Percentiles rank a stretch among this genome's conserved stretches.
phyloP scores from a whole-genome alignment of 1,140 invertebrate species.

The Drosophila repletoides region DNA sequence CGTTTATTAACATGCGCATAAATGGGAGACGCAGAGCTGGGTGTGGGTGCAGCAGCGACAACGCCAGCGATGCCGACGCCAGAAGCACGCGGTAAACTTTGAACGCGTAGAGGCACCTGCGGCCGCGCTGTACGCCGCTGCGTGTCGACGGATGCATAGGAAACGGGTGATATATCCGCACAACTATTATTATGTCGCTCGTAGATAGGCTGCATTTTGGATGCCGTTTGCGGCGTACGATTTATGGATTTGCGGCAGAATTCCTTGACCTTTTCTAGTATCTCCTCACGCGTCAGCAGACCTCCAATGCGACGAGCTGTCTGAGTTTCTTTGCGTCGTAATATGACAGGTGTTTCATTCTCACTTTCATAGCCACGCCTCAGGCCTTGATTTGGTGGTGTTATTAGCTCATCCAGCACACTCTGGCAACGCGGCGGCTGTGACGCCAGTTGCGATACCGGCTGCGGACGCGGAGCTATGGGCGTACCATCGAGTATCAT shows the following conservation, averaged over 20 bases:
- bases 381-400: not conserved
- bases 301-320: constrained; percentile 59
- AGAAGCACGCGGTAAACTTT: constrained; percentile 61
- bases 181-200: constrained; percentile 28
- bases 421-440: constrained; percentile 63
- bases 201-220: constrained; percentile 56
- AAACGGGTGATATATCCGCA: constrained; percentile 73
- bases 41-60: too few species aligned
- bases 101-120: constrained; percentile 70
- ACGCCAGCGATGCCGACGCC: not conserved
- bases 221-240: constrained; percentile 43
- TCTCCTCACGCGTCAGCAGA: constrained; percentile 74
- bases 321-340: constrained; percentile 44
- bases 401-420: constrained; percentile 64
- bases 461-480: constrained; percentile 4
- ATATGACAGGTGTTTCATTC: constrained; percentile 58
- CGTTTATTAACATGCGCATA: constrained; percentile 78
- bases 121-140: constrained; percentile 37
- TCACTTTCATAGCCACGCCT: constrained; percentile 60
- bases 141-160: constrained; percentile 73
- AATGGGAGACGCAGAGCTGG: constrained; percentile 52
- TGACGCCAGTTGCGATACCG: not conserved
- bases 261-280: constrained; percentile 78
- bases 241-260: constrained; percentile 79
- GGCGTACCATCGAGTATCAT: constrained; percentile 45